A percentile compares a stretch with the other conserved stretches of the same genome.
These are phyloP conservation scores for Pterobdella sp. DNA, from an alignment of 2,888 invertebrate genomes.

Conservation along the genomic window DNA sequence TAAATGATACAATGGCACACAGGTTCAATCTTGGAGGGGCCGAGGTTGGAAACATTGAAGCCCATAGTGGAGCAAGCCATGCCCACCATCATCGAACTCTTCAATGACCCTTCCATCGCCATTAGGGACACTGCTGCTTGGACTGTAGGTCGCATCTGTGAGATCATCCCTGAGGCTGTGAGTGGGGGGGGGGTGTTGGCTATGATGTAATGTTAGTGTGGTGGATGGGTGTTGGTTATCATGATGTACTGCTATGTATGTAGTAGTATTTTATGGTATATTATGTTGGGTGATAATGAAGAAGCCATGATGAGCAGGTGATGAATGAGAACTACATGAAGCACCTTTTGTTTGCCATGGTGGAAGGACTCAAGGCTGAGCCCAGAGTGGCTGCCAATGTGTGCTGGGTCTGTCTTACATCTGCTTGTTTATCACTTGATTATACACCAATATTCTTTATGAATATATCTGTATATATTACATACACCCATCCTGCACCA, in stretches of 20 bases:
- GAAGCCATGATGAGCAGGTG: neutral
- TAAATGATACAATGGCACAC: conserved; percentile 33
- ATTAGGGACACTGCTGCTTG: conserved; percentile 95
- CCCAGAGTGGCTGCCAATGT: conserved; percentile 91
- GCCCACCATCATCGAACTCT: conserved; percentile 83
- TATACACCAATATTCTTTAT: neutral
- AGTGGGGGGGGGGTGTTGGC: neutral
- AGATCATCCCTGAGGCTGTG: conserved; percentile 88
- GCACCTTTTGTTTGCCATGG: conserved; percentile 57
- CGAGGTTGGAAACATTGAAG: conserved; percentile 76
- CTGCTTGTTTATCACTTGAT: neutral
- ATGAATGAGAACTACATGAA: conserved; percentile 72
- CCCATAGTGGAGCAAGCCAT: conserved; percentile 92
- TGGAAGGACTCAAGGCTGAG: conserved; percentile 74
- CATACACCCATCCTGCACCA: neutral
- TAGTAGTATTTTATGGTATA: neutral
- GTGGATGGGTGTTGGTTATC: too few species aligned
- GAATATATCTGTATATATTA: too few species aligned
- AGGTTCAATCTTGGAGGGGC: conserved; percentile 75
- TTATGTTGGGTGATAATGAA: too few species aligned
- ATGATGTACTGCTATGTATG: neutral
- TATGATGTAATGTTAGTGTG: neutral
- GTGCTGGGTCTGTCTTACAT: conserved; percentile 69
- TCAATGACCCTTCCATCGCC: conserved; percentile 86
- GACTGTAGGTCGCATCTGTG: conserved; percentile 95